Base-by-base conservation (phyloP, 37 sponge, comb jelly and placozoan genomes). In the Aphrocallistes beatrix region DNA sequence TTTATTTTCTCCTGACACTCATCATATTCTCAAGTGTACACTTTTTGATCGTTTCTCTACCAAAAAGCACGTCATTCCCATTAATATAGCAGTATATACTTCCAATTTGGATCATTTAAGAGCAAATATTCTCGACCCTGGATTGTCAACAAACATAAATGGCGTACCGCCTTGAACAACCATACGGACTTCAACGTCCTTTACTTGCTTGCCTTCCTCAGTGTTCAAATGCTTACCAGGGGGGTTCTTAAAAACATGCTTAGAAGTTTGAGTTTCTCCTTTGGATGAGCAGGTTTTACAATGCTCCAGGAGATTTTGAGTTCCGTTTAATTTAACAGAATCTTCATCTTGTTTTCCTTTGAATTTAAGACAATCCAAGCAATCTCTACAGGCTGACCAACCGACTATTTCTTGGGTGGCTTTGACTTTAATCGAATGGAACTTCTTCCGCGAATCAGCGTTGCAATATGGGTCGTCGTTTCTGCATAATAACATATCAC, bases 1-100 rank as follows among this genome's bases (percentile, higher is more conserved):
- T 60, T 60, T 60, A 60, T 60, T 60, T 60, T 60, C 75, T 60
- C 75, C 75, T 60, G 75, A 60, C 75, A 60, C 75, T 60, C 75
- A 13, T 60, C 75, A 60, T 60, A 3, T 60, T 60, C 75, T 60
- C 75, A 60, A 60, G 75, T 60, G 8, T 60, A 60, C 75, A 60
- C 75, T 60, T 60, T 47, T 60, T 60, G 21, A 60, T 60, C n/a
- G 75, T 60, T 60, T 60, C 49, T 60, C 75, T 60, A 60, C 21
- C 75, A 60, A 60, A 60, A 60, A 60, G 75, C 75, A 42, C 45
- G 6, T 42, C 45, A 60, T 60, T 30, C 21, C 10, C 75, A 60
- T 60, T 60, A 19, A 60, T 19, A 60, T 60, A 3, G 10, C 75
- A 19, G 8, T 60, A 60, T 60, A 60, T 60, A 13, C 75, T 60